These are phyloP conservation scores for Falcunculus frontatus DNA, from an alignment of 2,113 vertebrate species.

Conservation along the genomic window DNA sequence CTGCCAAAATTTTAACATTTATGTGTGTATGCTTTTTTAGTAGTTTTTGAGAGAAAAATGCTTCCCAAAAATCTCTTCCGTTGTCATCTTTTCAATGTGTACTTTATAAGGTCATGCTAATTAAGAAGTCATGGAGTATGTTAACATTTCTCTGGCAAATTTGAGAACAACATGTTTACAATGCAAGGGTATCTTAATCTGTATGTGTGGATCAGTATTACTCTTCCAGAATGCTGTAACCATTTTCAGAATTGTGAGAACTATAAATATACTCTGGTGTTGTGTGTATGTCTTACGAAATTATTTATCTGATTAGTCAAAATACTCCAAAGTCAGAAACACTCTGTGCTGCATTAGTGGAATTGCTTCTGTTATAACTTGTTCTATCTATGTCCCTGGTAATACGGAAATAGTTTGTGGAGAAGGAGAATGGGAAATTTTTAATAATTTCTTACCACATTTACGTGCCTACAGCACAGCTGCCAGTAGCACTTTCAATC, in stretches of 20 bases:
- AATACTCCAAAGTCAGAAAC: neutral
- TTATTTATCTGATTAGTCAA: neutral
- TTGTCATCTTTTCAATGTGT: neutral
- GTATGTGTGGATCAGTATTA: neutral
- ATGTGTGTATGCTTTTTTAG: neutral
- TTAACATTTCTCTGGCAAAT: neutral
- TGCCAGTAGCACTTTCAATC: neutral
- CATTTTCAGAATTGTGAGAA: neutral
- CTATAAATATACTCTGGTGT: neutral
- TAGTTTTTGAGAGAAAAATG: neutral
- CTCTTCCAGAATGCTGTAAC: neutral
- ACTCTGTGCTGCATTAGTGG: neutral
- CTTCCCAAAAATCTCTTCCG: neutral
- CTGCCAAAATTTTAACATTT: neutral
- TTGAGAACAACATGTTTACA: neutral
- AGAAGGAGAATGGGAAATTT: neutral
- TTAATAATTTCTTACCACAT: neutral
- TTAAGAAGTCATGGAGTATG: neutral
- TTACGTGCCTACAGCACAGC: neutral
- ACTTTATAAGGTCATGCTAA: neutral
- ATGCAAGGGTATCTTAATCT: neutral
- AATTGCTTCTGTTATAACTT: neutral
- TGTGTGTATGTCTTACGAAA: neutral
- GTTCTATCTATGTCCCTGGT: neutral
- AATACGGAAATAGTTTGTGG: neutral